Conservation (phyloP, 2,888 invertebrate species). For the Lasioglossum leucozonium region DNA sequence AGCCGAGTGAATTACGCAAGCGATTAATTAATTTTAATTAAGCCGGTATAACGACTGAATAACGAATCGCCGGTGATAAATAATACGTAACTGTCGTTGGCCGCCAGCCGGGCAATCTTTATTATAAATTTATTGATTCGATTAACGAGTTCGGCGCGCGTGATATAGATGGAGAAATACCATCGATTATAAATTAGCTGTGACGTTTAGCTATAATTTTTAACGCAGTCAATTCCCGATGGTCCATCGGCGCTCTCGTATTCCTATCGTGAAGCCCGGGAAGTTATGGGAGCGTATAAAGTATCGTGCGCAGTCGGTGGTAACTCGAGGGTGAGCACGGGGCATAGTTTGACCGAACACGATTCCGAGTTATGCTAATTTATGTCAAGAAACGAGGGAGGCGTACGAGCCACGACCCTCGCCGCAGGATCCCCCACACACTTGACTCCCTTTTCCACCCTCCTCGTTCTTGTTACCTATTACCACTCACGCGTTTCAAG, state of each 20-base stretch:
- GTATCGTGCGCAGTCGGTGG: constrained; percentile 40
- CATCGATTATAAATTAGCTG: constrained; percentile 13
- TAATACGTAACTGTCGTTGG: constrained; percentile 15
- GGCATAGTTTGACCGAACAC: constrained; percentile 52
- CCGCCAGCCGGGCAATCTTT: neutral
- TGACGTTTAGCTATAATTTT: neutral
- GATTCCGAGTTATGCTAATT: constrained; percentile 77
- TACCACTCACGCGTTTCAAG: constrained; percentile 58
- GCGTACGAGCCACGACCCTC: constrained; percentile 68
- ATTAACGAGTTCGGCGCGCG: constrained; percentile 10
- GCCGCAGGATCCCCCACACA: constrained; percentile 55
- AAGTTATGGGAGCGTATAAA: constrained; percentile 38
- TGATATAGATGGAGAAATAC: neutral
- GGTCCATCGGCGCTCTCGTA: neutral
- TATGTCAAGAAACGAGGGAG: constrained; percentile 71
- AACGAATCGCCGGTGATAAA: constrained; percentile 16
- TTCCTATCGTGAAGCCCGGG: constrained; percentile 15
- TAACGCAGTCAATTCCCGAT: neutral
- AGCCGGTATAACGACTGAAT: constrained; percentile 16
- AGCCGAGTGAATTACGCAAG: neutral
- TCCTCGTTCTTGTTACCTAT: constrained; percentile 52
- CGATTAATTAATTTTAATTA: constrained; percentile 39
- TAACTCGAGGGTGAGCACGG: constrained; percentile 48
- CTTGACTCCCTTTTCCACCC: constrained; percentile 53
- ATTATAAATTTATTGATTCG: constrained; percentile 17